Conservation (phyloP, 2,888 invertebrate species). For the Plemyria rubiginata region DNA sequence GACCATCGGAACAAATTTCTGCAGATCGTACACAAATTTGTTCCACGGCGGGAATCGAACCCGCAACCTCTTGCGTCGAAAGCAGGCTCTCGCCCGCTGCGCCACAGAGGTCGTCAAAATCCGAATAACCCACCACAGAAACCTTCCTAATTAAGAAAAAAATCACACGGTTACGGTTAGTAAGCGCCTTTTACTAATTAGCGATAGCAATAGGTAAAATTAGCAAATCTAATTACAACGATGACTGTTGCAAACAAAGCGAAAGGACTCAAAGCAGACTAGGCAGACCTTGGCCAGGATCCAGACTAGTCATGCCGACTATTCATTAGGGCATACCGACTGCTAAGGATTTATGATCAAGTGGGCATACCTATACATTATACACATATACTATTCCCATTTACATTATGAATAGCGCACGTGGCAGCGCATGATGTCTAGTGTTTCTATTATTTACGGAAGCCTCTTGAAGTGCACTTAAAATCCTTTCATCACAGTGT, state of each 20-base stretch:
- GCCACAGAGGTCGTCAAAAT: too few species aligned
- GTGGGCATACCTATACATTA: too few species aligned
- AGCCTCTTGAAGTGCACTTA: too few species aligned
- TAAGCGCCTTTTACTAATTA: slow-evolving; percentile 1
- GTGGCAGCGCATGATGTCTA: too few species aligned
- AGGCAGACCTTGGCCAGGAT: slow-evolving; percentile 73
- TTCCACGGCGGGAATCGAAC: too few species aligned
- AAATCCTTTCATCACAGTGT: too few species aligned
- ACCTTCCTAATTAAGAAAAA: neutral
- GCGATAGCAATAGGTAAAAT: slow-evolving; percentile 24
- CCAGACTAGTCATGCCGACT: slow-evolving; percentile 59
- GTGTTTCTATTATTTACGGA: neutral
- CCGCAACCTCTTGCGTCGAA: too few species aligned
- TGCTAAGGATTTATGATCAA: slow-evolving; percentile 29
- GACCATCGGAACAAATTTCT: too few species aligned
- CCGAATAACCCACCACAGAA: neutral
- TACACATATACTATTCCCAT: too few species aligned
- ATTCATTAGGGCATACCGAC: slow-evolving; percentile 32
- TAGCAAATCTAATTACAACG: slow-evolving; percentile 36
- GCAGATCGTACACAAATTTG: too few species aligned
- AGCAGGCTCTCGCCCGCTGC: too few species aligned
- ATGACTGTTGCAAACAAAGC: slow-evolving; percentile 56
- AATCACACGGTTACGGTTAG: neutral
- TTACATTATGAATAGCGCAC: neutral
- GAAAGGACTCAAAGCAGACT: slow-evolving; percentile 62